Percentiles rank a stretch among this genome's conserved stretches.
Conservation (phyloP, 2,113 vertebrate species). For the Macroglossus sobrinus region DNA sequence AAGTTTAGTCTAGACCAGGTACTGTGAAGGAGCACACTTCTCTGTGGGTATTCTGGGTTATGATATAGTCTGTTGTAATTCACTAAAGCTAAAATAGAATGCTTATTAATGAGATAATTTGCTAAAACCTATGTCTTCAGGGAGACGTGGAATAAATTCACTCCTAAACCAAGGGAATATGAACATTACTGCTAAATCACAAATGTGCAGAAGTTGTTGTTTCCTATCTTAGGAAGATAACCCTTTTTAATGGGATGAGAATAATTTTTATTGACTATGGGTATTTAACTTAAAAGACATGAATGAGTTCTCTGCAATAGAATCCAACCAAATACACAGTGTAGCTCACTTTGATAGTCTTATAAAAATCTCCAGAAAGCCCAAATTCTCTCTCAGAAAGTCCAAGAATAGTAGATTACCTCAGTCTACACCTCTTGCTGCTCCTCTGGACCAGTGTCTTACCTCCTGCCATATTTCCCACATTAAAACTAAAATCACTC, state of each 20-base stretch:
- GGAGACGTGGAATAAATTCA: not conserved
- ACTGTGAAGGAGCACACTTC: not conserved
- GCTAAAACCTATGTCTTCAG: not conserved
- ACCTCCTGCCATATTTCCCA: not conserved
- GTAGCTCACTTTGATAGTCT: not conserved
- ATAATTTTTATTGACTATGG: not conserved
- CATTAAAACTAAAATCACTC: not conserved
- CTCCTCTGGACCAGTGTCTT: not conserved
- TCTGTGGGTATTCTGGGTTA: not conserved
- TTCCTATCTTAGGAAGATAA: not conserved
- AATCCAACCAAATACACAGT: not conserved
- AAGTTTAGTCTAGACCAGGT: not conserved
- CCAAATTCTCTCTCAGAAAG: not conserved
- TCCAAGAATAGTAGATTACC: not conserved
- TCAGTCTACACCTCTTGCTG: not conserved
- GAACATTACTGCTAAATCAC: not conserved
- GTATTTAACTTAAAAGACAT: not conserved
- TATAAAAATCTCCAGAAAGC: not conserved
- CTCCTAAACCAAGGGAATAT: not conserved
- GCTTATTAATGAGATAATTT: not conserved
- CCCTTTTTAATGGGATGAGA: not conserved
- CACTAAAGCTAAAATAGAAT: not conserved
- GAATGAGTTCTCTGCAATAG: not conserved
- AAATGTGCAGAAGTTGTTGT: not conserved
- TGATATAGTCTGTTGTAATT: not conserved